phyloP scores from a whole-genome alignment of 2,888 invertebrate species.

The Parascotia fuliginaria region DNA sequence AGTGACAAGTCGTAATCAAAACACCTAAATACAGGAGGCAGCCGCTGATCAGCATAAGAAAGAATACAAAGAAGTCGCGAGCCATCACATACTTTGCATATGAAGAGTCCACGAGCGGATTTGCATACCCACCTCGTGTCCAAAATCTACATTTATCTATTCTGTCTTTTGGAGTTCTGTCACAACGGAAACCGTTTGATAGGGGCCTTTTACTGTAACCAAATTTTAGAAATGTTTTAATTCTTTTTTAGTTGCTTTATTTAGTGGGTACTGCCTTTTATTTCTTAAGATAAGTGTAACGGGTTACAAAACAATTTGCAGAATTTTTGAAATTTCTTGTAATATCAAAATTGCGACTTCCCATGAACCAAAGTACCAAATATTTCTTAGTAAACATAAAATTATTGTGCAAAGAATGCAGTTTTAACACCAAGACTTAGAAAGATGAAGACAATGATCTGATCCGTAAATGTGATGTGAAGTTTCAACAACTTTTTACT shows the following conservation, averaged over 20 bases:
- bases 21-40: constrained; percentile 48
- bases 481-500: no score
- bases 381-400: no score
- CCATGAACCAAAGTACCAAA: no score
- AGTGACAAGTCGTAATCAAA: constrained; percentile 46
- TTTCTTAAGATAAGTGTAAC: no score
- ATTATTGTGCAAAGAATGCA: no score
- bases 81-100: constrained; percentile 76
- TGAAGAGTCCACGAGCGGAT: constrained; percentile 82
- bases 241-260: not conserved
- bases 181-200: constrained; percentile 24
- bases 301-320: no score
- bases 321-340: no score
- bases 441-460: no score
- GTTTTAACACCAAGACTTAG: no score
- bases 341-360: no score
- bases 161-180: constrained; percentile 44
- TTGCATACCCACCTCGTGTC: constrained; percentile 74
- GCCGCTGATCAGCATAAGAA: constrained; percentile 67
- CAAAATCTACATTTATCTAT: constrained; percentile 71
- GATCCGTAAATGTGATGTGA: no score
- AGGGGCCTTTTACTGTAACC: constrained; percentile 15
- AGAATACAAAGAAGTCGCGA: constrained; percentile 64
- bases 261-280: no score
- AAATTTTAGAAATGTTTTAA: not conserved